Evolutionary conservation across 2,113 vertebrate species (phyloP), one percentile per base, ranked within the genome.

Genomic region (Otocyon megalotis): DNA sequence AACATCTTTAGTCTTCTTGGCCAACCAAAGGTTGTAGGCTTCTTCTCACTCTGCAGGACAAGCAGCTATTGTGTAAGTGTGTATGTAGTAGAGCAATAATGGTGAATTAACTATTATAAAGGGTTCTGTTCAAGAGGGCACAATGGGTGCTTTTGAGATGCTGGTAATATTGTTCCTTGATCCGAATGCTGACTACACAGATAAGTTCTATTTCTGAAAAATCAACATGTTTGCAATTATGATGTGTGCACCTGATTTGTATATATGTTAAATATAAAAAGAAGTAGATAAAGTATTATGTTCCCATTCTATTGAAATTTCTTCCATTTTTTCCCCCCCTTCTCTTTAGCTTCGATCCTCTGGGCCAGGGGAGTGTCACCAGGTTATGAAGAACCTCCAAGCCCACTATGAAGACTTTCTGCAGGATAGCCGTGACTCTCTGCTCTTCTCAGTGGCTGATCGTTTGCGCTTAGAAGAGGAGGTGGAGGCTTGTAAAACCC

Each of bases 391-490:
- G 97, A 99, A 98, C 96, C 98, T 99, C 35, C 99, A 99, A 76
- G 97, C 98, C 8, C 99, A 99, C 98, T 98, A 99, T 5, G 98
- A 99, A 16, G 99, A 99, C 98, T 99, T 99, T 87, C 98, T 99
- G 93, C 98, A 99, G 22, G 99, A 99, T 98, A 99, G 99, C 97
- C 98, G 98, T 2, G 99, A 99, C 97, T 99, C 99, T 0, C 94
- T 99, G 32, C 98, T 99, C 81, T 99, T 99, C 98, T 99, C 99
- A 0, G 94, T 99, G 28, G 97, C 98, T 0, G 99, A 99, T 28
- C 98, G 99, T 24, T 98, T 99, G 77, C 99, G 99, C 87, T 98
- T 99, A 92, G 99, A 99, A 98, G 98, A 98, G 96, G 99, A 99
- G 2, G 99, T 99, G 8, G 99, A 99, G 71, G 79, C 99, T 80